Base-by-base conservation (phyloP, 1,140 invertebrate species). In the Kradibia gibbosae region DNA sequence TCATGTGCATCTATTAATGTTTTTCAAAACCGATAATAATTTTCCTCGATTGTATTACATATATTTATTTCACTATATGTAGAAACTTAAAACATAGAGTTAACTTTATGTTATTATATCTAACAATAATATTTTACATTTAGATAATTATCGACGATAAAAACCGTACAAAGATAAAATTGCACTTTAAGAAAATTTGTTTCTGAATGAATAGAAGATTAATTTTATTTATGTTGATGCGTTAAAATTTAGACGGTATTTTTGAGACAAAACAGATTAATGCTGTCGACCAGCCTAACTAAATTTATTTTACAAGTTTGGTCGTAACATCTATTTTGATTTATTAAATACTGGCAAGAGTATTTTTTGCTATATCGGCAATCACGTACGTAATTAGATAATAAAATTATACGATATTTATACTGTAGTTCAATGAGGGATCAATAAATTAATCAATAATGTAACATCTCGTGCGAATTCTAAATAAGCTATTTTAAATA, bases 111-210 rank as follows among this genome's bases (percentile, higher is more conserved):
- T n/a, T n/a, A n/a, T n/a, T n/a, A n/a, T n/a, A n/a, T n/a, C n/a
- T n/a, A n/a, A n/a, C n/a, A n/a, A n/a, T n/a, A n/a, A n/a, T n/a
- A n/a, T n/a, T n/a, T n/a, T n/a, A n/a, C n/a, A n/a, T n/a, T n/a
- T n/a, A n/a, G n/a, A n/a, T n/a, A n/a, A n/a, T n/a, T n/a, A n/a
- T 62, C 11, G 20, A 62, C 7, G n/a, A 25, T 72, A 48, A 72
- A 50, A 72, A 72, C 42, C 28, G 10, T 72, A 8, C n/a, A 50
- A 72, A 72, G n/a, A 72, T 39, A 72, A 72, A 72, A 72, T 72
- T n/a, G 11, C 4, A 31, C 42, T 28, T 72, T 42, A 72, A 72
- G 70, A 42, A 72, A 72, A 72, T 48, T 72, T 20, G 62, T 48
- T 11, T 72, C n/a, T n/a, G n/a, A n/a, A 20, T 31, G 25, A 50